These are phyloP conservation scores for Silurus meridionalis DNA, from an alignment of 2,113 vertebrate genomes.

Conservation along the genomic window DNA sequence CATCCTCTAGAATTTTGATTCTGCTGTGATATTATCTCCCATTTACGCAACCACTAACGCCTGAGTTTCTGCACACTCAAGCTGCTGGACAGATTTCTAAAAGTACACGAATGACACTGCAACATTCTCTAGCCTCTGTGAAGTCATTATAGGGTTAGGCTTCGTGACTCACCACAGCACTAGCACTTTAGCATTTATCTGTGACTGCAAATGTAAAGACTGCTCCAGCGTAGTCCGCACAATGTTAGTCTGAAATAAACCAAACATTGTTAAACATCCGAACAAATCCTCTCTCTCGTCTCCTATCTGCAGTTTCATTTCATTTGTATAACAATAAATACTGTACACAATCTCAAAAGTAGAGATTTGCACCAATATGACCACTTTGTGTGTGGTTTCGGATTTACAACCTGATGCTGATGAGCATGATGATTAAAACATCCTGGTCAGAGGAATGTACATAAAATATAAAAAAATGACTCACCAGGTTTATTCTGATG, in stretches of 20 bases:
- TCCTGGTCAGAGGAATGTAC: neutral
- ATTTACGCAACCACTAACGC: neutral
- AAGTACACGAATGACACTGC: neutral
- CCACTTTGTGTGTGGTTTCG: neutral
- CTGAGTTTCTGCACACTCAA: neutral
- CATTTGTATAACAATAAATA: neutral
- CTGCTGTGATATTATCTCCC: neutral
- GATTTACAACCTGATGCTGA: neutral
- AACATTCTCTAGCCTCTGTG: no score
- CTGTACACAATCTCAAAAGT: neutral
- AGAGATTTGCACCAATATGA: neutral
- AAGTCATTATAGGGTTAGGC: neutral
- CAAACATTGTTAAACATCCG: neutral
- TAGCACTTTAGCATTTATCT: conserved; percentile 72
- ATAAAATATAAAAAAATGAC: conserved; percentile 20
- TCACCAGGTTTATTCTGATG: conserved; percentile 74
- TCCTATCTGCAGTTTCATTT: neutral
- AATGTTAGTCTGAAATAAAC: conserved; percentile 67
- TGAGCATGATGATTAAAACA: neutral
- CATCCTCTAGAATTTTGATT: neutral
- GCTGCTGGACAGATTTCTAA: neutral
- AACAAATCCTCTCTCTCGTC: neutral
- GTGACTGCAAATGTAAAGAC: conserved; percentile 58
- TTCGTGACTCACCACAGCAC: conserved; percentile 76
- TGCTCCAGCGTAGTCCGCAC: conserved; percentile 64